Evolutionary conservation across 2,797 vertebrate species (phyloP), one percentile per base, ranked within the genome.

Genomic region (Schizopygopsis malacanthus): DNA sequence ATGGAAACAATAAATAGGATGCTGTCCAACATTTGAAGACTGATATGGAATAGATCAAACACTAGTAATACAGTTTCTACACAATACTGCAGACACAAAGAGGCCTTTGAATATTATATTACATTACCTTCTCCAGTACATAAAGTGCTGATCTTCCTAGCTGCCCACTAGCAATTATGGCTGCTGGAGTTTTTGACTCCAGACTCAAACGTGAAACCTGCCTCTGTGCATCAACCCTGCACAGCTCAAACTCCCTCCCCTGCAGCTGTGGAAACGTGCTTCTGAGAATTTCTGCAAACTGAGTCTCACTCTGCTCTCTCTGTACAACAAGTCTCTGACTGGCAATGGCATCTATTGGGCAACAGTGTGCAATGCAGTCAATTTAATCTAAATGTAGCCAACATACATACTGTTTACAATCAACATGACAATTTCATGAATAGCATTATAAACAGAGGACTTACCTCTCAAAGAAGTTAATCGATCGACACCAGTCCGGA

Each of bases 341-440:
- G 67, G 37, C 67, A 70, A 70, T 70, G 67, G 67, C 18, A 41
- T 41, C 67, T 70, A 70, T 41, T 70, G 67, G 67, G 18, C 67
- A 70, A 70, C 33, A 70, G 16, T 41, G 37, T 22, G 37, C 37
- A 70, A 41, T 70, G 18, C 37, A 2, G 7, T 41, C 7, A 41
- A 37, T 37, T 69, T 69, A 41, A n/a, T 59, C 22, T 16, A 54
- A 54, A 7, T 16, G 2, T 5, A 2, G 52, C 52, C 18, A 7
- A 54, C 2, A 5, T 33, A 28, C 13, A 10, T 39, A 6, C 39
- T 18, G 67, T 69, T 69, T 69, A 33, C 28, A 67, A 67, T 37
- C 33, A 67, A 16, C 65, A 67, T 37, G 65, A 18, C 65, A 67
- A 67, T 37, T 69, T 69, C 6, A 18, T 69, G 28, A 39, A 69